Evolutionary conservation across 2,113 vertebrate species (phyloP).

Genomic region (Aix galericulata): DNA sequence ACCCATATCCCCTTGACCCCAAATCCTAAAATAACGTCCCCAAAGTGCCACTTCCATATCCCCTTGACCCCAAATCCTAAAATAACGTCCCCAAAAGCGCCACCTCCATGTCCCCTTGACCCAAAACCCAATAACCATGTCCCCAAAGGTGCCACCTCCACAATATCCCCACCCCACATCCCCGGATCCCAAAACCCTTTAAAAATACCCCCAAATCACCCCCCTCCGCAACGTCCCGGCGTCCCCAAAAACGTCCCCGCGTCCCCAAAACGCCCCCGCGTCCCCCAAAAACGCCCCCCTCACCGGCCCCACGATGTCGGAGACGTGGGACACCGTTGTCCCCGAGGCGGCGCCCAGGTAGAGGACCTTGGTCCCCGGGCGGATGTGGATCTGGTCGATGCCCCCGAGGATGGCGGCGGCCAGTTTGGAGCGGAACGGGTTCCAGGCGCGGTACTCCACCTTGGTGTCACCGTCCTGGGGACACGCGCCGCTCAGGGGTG

Average conservation of each 20-base stretch:
- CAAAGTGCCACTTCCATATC: too few species aligned
- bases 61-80: too few species aligned
- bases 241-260: too few species aligned
- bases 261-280: neutral
- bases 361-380: slow-evolving; percentile 87
- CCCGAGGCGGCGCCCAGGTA: slow-evolving; percentile 93
- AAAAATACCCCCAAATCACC: too few species aligned
- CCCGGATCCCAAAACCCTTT: neutral
- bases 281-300: slow-evolving; percentile 63
- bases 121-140: too few species aligned
- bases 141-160: too few species aligned
- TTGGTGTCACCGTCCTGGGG: slow-evolving; percentile 88
- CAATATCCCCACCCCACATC: neutral
- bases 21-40: too few species aligned
- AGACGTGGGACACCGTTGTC: slow-evolving; percentile 93
- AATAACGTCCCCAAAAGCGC: too few species aligned
- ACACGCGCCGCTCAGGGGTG: neutral
- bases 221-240: too few species aligned
- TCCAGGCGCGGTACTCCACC: slow-evolving; percentile 93
- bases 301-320: slow-evolving; percentile 92
- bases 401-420: slow-evolving; percentile 92
- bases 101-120: too few species aligned
- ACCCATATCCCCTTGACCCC: too few species aligned
- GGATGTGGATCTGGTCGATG: slow-evolving; percentile 93
- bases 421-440: slow-evolving; percentile 93